Conservation (phyloP, 2,113 vertebrate species). For the Sapayoa aenigma region DNA sequence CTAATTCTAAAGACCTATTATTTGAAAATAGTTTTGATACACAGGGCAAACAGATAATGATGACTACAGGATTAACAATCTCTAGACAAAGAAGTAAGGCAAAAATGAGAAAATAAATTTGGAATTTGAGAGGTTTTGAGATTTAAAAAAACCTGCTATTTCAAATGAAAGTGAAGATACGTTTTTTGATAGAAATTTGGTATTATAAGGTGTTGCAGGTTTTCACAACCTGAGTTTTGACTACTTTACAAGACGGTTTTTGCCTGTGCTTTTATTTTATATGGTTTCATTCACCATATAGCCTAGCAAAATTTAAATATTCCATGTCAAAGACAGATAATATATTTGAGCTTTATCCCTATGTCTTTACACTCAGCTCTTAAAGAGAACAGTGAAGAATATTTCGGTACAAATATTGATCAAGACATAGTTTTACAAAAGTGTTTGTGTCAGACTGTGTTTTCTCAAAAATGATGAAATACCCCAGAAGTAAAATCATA, state of each 20-base stretch:
- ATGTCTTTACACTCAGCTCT: not conserved
- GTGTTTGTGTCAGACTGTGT: not conserved
- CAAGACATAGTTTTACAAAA: not conserved
- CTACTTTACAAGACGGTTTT: not conserved
- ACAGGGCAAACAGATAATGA: not conserved
- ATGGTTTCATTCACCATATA: not conserved
- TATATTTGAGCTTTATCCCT: not conserved
- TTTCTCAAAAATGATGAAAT: not conserved
- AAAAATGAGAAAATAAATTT: not conserved
- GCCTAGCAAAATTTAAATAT: not conserved
- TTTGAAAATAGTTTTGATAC: not conserved
- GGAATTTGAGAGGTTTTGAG: not conserved
- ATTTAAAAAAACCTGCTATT: not conserved
- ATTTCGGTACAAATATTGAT: not conserved
- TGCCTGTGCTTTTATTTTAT: not conserved
- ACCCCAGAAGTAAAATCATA: not conserved
- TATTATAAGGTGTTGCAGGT: not conserved
- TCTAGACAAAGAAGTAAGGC: not conserved
- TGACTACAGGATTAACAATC: not conserved
- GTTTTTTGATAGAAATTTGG: not conserved
- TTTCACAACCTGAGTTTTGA: not conserved
- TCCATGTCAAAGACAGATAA: not conserved
- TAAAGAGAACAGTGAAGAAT: not conserved
- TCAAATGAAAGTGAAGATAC: not conserved
- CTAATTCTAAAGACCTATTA: not conserved